Evolutionary conservation across 2,113 vertebrate species (phyloP), one percentile per base, ranked within the genome.

Genomic region (Hemichromis elongatus): DNA sequence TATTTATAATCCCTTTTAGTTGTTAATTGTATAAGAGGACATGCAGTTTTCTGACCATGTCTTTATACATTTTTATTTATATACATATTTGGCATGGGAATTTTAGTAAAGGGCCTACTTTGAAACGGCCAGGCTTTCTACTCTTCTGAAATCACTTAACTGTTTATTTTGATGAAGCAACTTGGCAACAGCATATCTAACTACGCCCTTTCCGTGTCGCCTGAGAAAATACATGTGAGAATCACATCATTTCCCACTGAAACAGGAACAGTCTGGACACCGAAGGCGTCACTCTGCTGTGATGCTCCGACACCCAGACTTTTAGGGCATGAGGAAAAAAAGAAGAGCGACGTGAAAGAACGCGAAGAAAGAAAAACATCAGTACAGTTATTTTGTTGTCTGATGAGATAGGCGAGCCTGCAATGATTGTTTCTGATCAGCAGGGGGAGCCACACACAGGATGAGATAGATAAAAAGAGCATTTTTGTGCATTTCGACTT

Each of bases 171-270:
- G 82, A 82, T 86, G 61, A 56, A 63, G 86, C 61, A 80, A 81
- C 79, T 61, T 85, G 86, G 89, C 90, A 94, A 95, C 89, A 66
- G 11, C 63, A 79, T 14, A 81, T 14, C 8, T 1, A 42, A 33
- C 81, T 82, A 88, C 94, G 68, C 90, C 92, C 92, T 86, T 82
- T 89, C 54, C 13, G 57, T 93, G 91, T 92, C 89, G 82, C 81
- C 73, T 66, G 14, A 24, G 21, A 28, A 52, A 77, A 84, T 24
- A n/a, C 7, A 40, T 73, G 5, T 56, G 59, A 80, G 16, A 79
- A 33, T 82, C 6, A 37, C 24, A 52, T 13, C 19, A 33, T 63
- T 5, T 79, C 40, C 28, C 35, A 21, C 37, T 54, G 12, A 52
- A 11, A 42, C 21, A 52, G 30, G 70, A 63, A 47, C 11, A 10